Base-by-base conservation (phyloP, 1,140 invertebrate species). In the Drosophila lowei region DNA sequence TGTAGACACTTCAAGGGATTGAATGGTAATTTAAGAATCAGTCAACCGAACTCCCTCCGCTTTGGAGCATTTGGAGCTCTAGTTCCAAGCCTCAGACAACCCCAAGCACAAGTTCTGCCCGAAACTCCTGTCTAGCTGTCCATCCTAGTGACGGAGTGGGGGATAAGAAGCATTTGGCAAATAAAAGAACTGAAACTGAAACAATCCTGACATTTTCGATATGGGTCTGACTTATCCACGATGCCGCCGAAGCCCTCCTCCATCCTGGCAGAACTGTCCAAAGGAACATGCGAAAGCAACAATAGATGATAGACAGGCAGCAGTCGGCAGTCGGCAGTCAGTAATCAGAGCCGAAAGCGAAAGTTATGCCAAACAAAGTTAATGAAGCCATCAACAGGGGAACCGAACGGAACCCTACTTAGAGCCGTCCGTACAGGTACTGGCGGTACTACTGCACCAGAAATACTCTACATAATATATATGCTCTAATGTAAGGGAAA, bases 191-290 rank as follows among this genome's bases (percentile, higher is more conserved):
- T 38, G 11, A 13, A 3, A 41, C 18, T 49, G 49, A 50, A 38
- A 15, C 41, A 59, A 65, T 65, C 54, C 64, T 84, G 79, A 80
- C 80, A 86, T 58, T 83, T 85, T 79, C 72, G 80, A 86, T 86
- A 64, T 80, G 81, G 81, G 81, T 85, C 64, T 70, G 64, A 70
- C 66, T 68, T 70, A 68, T 49, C 50, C 66, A 38, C 34, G 34
- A 49, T 38, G 52, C 44, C 25, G 49, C 38, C 16, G 23, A 13
- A 21, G 34, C 15, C 18, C 30, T 42, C 18, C 41, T 50, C 30
- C 52, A 42, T 21, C 34, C 3, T 38, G 34, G 3, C 4, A 11
- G 34, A 72, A 56, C 53, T 58, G 59, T 56, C 64, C 70, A 64
- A 66, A 44, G 48, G 72, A 65, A 64, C 48, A 61, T 49, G 42